A percentile compares a stretch with the other conserved stretches of the same genome.
Evolutionary conservation across 2,888 invertebrate species (phyloP).

Genomic region (Scaptomyza cyrtandrae): DNA sequence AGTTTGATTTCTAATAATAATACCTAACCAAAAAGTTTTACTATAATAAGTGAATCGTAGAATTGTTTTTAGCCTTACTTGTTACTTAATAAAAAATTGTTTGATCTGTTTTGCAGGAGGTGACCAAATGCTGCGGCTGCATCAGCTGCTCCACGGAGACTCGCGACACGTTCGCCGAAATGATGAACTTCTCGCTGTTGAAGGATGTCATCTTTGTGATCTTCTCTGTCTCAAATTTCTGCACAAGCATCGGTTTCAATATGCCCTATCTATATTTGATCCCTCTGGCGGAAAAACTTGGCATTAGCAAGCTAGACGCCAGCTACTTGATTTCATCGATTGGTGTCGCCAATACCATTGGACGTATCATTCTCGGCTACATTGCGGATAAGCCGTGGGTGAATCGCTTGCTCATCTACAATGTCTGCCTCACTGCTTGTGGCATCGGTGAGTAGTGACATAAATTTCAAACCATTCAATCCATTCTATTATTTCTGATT

Average conservation of each 20-base stretch:
- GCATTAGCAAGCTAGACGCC: slow-evolving; percentile 86
- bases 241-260: slow-evolving; percentile 94
- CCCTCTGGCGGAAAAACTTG: slow-evolving; percentile 88
- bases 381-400: slow-evolving; percentile 95
- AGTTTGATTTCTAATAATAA: too few species aligned
- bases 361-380: slow-evolving; percentile 94
- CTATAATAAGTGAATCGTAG: too few species aligned
- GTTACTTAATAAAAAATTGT: too few species aligned
- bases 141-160: slow-evolving; percentile 89
- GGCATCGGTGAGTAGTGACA: slow-evolving; percentile 91
- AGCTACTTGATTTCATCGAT: slow-evolving; percentile 91
- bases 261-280: slow-evolving; percentile 95
- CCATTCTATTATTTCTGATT: not conserved
- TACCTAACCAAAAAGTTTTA: too few species aligned
- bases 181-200: slow-evolving; percentile 94
- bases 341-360: slow-evolving; percentile 95
- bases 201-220: slow-evolving; percentile 94
- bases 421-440: slow-evolving; percentile 93
- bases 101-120: slow-evolving; percentile 58
- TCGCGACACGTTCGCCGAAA: slow-evolving; percentile 89
- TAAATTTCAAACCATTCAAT: not conserved
- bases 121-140: slow-evolving; percentile 86
- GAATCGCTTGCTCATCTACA: slow-evolving; percentile 95
- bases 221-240: slow-evolving; percentile 96
- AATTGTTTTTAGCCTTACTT: too few species aligned